A percentile compares a stretch with the other conserved stretches of the same genome.
Conservation (phyloP, 2,888 invertebrate species). For the Carpatolechia fugitivella region DNA sequence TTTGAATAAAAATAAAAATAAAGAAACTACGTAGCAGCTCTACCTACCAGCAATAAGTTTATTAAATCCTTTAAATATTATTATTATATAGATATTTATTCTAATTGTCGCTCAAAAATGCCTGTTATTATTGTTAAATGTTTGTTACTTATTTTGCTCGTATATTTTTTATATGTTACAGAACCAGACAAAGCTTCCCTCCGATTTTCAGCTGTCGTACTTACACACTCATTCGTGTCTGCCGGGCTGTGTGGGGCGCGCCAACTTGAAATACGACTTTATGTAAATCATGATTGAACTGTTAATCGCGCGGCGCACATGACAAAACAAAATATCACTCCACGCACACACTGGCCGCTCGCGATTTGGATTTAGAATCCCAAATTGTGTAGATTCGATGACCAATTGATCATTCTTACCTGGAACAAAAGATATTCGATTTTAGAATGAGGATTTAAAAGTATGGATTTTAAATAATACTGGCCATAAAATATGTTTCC, state of each 20-base stretch:
- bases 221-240: slow-evolving; percentile 40
- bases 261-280: slow-evolving; percentile 65
- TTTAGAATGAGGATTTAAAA: slow-evolving; percentile 1
- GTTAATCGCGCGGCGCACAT: slow-evolving; percentile 56
- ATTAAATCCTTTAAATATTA: no score
- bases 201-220: slow-evolving; percentile 63
- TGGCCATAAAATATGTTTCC: neutral
- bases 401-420: slow-evolving; percentile 50
- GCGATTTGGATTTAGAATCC: slow-evolving; percentile 56
- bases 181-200: slow-evolving; percentile 42
- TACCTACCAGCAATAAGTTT: no score
- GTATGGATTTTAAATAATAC: neutral
- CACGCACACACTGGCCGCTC: slow-evolving; percentile 42
- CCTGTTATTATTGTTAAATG: no score
- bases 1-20: no score
- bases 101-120: no score
- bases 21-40: no score
- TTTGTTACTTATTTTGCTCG: neutral
- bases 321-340: slow-evolving; percentile 59
- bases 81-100: no score
- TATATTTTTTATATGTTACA: slow-evolving; percentile 17
- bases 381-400: slow-evolving; percentile 36
- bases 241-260: slow-evolving; percentile 38
- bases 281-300: slow-evolving; percentile 58
- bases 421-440: slow-evolving; percentile 58